phyloP scores from a whole-genome alignment of 2,113 vertebrate genomes.

The Candoia aspera region DNA sequence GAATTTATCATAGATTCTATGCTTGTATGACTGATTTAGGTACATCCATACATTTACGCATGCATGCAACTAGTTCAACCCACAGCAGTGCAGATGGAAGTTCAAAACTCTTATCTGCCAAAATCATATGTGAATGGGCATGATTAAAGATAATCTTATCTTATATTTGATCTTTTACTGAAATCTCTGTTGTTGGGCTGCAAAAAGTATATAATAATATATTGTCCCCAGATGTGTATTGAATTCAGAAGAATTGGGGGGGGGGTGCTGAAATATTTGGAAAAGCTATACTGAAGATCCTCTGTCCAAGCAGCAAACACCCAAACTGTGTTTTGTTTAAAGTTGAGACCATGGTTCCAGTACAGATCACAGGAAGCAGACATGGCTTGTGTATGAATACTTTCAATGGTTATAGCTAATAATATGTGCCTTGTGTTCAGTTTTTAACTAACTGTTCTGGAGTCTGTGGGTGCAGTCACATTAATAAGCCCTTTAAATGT shows the following conservation, averaged over 20 bases:
- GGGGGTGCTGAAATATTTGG: not conserved
- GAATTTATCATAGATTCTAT: not conserved
- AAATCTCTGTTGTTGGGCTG: not conserved
- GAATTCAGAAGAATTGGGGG: not conserved
- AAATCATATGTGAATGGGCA: not conserved
- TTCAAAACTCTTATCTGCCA: not conserved
- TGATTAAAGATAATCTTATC: not conserved
- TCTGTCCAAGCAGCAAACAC: not conserved
- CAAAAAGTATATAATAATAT: not conserved
- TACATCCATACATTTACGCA: not conserved
- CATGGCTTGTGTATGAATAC: not conserved
- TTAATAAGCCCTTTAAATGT: not conserved
- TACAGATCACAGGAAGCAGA: not conserved
- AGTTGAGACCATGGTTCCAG: not conserved
- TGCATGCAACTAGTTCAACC: not conserved
- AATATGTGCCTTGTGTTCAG: not conserved
- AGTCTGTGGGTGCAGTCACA: not conserved
- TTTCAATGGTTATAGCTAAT: not conserved
- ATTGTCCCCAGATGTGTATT: not conserved
- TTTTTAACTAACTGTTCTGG: not conserved
- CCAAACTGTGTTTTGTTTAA: not conserved
- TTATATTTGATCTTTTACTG: not conserved
- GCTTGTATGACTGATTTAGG: not conserved
- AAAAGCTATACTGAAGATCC: not conserved
- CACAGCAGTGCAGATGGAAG: not conserved